Evolutionary conservation across 2,113 vertebrate species (phyloP), one percentile per base, ranked within the genome.

Genomic region (Spea bombifrons): DNA sequence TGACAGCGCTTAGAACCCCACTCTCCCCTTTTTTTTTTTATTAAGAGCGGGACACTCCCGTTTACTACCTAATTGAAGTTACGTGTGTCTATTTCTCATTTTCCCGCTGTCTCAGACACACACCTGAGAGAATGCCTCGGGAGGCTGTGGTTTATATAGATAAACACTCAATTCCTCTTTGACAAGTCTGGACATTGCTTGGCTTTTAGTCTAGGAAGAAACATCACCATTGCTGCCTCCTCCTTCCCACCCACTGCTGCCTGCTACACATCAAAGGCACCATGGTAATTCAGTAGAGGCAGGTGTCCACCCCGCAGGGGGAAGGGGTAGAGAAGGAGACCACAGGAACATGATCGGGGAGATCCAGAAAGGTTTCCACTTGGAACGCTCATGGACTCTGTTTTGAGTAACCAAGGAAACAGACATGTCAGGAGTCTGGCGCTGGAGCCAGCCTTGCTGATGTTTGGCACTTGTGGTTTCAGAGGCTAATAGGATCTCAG

Each of bases 121-220:
- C 78, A 80, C 78, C 78, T 80, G 78, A 74, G 67, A 80, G 78
- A 80, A 80, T 74, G 72, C 71, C 66, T 80, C 71, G 65, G 78
- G 64, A 68, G 71, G 78, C 50, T 68, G 78, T 16, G 71, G 78
- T 80, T 59, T 80, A 80, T 71, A 80, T 61, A 73, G 53, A 80
- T 74, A 80, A 80, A 80, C 78, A 80, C 71, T 68, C 61, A 64
- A 74, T 80, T 80, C 78, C 71, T 74, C 17, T 74, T 68, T 80
- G 53, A 74, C 78, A 80, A 74, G 78, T 74, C 78, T 74, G 64
- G 78, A 80, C 78, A 74, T 66, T 68, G 52, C 65, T 76, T 80
- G 66, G 67, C 65, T 83, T 81, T 49, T 4, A 76, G 81, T 81
- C 78, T 82, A 85, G 81, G 72, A 9, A 66, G 0, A 4, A 59